These are phyloP conservation scores for Papilio glaucus DNA, from an alignment of 1,140 invertebrate species.

Conservation along the genomic window DNA sequence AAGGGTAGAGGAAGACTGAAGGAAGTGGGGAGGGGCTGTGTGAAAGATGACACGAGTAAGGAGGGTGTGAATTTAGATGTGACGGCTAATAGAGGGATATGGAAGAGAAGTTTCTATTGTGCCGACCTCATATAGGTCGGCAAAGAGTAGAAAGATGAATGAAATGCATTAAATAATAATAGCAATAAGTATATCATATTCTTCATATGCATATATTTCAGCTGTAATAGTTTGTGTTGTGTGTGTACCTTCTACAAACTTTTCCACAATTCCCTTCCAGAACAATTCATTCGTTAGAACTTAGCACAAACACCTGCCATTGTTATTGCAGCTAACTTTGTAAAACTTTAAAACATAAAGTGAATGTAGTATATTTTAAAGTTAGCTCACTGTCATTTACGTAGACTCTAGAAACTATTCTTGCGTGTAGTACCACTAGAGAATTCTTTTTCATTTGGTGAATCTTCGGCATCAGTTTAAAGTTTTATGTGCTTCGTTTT, in stretches of 20 bases:
- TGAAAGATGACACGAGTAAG: no score
- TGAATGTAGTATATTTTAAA: constrained; percentile 22
- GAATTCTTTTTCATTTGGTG: background rate
- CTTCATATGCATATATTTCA: background rate
- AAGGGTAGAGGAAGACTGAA: no score
- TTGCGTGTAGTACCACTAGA: background rate
- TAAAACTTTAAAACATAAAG: constrained; percentile 15
- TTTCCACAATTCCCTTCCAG: background rate
- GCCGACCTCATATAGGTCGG: no score
- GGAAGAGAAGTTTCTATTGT: no score
- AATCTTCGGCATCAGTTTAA: background rate
- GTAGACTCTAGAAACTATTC: background rate
- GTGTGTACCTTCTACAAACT: constrained; percentile 12
- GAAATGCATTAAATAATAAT: no score
- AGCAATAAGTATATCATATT: background rate
- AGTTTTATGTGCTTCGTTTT: background rate
- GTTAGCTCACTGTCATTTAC: background rate
- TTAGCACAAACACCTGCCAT: constrained; percentile 8
- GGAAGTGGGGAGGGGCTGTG: no score
- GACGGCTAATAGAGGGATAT: no score
- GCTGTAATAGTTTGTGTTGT: constrained; percentile 8
- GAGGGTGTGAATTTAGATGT: no score
- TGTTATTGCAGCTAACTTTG: constrained; percentile 21
- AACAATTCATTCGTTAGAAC: constrained; percentile 22
- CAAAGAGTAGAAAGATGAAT: no score